phyloP scores from a whole-genome alignment of 2,113 vertebrate genomes.

The Notiomystis cincta region DNA sequence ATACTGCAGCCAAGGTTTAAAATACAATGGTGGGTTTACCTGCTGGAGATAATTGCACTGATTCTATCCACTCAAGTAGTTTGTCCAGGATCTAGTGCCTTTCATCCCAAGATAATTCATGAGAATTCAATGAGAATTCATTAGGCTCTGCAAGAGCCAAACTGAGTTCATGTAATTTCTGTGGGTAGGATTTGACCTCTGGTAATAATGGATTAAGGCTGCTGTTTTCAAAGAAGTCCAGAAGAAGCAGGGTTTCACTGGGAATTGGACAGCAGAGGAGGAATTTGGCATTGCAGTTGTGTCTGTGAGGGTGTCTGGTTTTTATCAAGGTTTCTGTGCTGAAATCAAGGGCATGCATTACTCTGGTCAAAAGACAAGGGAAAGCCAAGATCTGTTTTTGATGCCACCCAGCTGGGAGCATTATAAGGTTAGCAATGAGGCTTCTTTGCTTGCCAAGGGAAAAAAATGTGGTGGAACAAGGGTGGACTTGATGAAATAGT shows the following conservation, averaged over 20 bases:
- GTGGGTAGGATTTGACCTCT: conserved; percentile 7
- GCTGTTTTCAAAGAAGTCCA: not conserved
- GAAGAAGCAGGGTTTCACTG: not conserved
- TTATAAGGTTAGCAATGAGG: not conserved
- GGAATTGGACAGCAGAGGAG: not conserved
- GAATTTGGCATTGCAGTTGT: not conserved
- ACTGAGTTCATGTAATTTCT: not conserved
- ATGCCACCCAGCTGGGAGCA: not conserved
- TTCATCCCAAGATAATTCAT: not conserved
- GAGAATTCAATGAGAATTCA: not conserved
- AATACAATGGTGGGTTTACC: not conserved
- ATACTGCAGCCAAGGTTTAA: not conserved
- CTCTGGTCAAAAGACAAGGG: not conserved
- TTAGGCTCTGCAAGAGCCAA: not conserved
- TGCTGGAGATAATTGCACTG: not conserved
- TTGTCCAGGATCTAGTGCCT: not conserved
- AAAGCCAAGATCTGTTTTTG: not conserved
- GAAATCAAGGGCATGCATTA: not conserved
- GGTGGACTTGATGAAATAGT: not conserved
- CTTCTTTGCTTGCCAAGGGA: not conserved
- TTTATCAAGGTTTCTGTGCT: not conserved
- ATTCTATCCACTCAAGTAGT: not conserved
- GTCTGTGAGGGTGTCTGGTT: not conserved
- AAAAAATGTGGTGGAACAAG: not conserved
- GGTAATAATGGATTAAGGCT: not conserved